Evolutionary conservation across 2,888 invertebrate species (phyloP), one percentile per base, ranked within the genome.

Genomic region (Caenorhabditis wallacei): DNA sequence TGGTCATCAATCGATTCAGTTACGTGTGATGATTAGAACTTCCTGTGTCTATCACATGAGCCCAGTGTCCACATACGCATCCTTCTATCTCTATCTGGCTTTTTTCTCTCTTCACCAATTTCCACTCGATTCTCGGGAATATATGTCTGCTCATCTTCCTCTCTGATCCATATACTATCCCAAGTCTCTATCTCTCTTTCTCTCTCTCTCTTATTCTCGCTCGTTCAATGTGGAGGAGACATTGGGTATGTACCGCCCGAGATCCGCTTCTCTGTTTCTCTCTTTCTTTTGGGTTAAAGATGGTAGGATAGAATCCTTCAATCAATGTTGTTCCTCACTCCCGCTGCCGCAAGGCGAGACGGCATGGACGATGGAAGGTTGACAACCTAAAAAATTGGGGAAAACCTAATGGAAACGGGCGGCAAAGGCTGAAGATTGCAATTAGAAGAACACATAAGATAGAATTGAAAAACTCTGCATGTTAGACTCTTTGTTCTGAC

Each of bases 61-160:
- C 48, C 71, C 71, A 59, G 37, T 71, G 59, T 59, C 59, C 71
- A 71, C 71, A 51, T 56, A 51, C 48, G 22, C 61, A 51, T 64
- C 24, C 53, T 24, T 43, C 20, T 54, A 68, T 20, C 54, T 40
- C 16, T 46, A 24, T 51, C 56, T 35, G 26, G 16, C 59, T 54
- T 64, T 53, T 0, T 18, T 59, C 26, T 35, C 51, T 78, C 20
- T 51, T 68, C 61, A 20, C 43, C 56, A 35, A n/a, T 61, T 48
- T 51, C 66, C 57, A 59, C 48, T 75, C 75, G 68, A 75, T 75
- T 75, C 75, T 56, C 66, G 75, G 51, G 66, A 70, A 63, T 78
- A 61, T 78, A 54, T 64, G 63, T 37, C 54, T 53, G 37, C 48
- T 57, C 74, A 13, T 35, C 26, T 57, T 4, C 46, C 66, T 64